phyloP scores from a whole-genome alignment of 2,888 invertebrate genomes.

The Lampropteryx suffumata region DNA sequence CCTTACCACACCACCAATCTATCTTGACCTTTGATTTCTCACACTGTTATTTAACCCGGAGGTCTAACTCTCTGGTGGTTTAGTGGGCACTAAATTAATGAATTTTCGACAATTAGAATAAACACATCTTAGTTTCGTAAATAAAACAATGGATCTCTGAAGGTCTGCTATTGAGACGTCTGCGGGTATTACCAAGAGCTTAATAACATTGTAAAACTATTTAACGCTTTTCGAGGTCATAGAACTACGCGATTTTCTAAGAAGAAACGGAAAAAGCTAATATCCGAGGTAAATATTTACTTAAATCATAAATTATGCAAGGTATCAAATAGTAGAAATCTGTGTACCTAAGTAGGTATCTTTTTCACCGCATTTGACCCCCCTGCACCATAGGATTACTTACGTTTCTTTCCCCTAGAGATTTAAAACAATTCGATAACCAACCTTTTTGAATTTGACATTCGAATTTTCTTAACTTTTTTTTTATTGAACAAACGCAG shows the following conservation, averaged over 20 bases:
- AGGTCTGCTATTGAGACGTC: constrained; percentile 55
- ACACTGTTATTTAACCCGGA: constrained; percentile 11
- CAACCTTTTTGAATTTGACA: too few relatives aligned
- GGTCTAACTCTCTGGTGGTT: constrained; percentile 19
- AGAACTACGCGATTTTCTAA: constrained; percentile 11
- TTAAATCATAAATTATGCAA: not conserved
- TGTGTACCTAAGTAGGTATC: too few relatives aligned
- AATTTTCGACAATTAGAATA: constrained; percentile 63
- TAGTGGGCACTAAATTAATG: constrained; percentile 60
- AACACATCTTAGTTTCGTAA: constrained; percentile 51
- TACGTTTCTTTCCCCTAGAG: too few relatives aligned
- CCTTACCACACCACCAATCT: constrained; percentile 47
- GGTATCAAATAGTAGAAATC: too few relatives aligned
- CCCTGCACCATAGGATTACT: too few relatives aligned
- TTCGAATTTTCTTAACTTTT: too few relatives aligned
- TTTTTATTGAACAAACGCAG: too few relatives aligned
- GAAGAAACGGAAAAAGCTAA: constrained; percentile 2
- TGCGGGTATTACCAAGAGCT: constrained; percentile 29
- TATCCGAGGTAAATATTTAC: not conserved
- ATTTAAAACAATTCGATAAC: too few relatives aligned
- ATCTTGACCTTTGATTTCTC: constrained; percentile 36
- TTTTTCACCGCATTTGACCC: too few relatives aligned
- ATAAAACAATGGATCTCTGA: constrained; percentile 53
- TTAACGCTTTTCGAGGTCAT: constrained; percentile 24
- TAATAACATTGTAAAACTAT: constrained; percentile 16